Conservation (phyloP, 2,797 vertebrate species). For the Euthynnus affinis region DNA sequence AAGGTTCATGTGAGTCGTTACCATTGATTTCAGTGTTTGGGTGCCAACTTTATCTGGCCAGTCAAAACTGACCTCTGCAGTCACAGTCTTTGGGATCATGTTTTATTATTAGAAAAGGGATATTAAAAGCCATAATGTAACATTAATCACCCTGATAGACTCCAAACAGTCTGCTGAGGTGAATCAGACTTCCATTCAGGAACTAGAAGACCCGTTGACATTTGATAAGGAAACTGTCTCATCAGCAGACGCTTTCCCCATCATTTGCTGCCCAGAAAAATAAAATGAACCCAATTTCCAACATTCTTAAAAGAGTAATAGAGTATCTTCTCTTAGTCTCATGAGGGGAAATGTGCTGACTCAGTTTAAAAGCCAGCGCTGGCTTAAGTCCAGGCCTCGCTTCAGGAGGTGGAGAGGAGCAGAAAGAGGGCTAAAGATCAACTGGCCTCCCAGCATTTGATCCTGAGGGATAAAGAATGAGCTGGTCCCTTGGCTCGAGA, state of each 20-base stretch:
- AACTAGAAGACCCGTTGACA: not conserved
- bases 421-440: conserved; percentile 60
- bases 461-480: conserved; percentile 56
- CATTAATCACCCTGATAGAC: not conserved
- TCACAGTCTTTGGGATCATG: not conserved
- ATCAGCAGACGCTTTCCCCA: conserved; percentile 24
- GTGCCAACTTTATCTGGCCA: not conserved
- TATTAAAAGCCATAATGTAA: not conserved
- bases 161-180: conserved; percentile 10
- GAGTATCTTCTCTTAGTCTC: conserved; percentile 37
- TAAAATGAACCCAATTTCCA: conserved; percentile 41
- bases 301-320: conserved; percentile 32
- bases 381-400: conserved; percentile 38
- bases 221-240: conserved; percentile 30
- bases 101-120: not conserved
- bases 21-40: not conserved
- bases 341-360: conserved; percentile 38
- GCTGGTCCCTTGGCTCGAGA: conserved; percentile 28
- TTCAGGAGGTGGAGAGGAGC: conserved; percentile 41
- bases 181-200: conserved; percentile 18
- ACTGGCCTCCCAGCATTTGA: conserved; percentile 48
- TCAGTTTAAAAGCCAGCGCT: conserved; percentile 30
- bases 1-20: conserved; percentile 1
- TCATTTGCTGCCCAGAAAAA: conserved; percentile 35
- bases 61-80: not conserved